Evolutionary conservation across 2,113 vertebrate species (phyloP).

Genomic region (pig (Sus scrofa)): T2T-Sscrofa CM000820.6:79515501-79516000

Average conservation of each 20-base stretch:
- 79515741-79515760: not conserved
- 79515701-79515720: slow-evolving; percentile 1
- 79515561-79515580: not conserved
- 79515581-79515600: slow-evolving; percentile 44
- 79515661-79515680: not conserved
- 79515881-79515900: not conserved
- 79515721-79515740: not conserved
- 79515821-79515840: not conserved
- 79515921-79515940: not conserved
- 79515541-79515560: not conserved
- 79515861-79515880: not conserved
- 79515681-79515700: not conserved
- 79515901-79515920: not conserved
- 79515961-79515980: too few relatives aligned
- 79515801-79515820: not conserved
- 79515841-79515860: too few relatives aligned
- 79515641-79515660: not conserved
- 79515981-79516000: not conserved
- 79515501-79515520: not conserved
- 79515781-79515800: not conserved
- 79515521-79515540: not conserved
- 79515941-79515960: not conserved
- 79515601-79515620: not conserved
- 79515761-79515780: not conserved
- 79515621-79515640: not conserved